Evolutionary conservation across 2,113 vertebrate species (phyloP).

Genomic region (Corvus cornix): DNA sequence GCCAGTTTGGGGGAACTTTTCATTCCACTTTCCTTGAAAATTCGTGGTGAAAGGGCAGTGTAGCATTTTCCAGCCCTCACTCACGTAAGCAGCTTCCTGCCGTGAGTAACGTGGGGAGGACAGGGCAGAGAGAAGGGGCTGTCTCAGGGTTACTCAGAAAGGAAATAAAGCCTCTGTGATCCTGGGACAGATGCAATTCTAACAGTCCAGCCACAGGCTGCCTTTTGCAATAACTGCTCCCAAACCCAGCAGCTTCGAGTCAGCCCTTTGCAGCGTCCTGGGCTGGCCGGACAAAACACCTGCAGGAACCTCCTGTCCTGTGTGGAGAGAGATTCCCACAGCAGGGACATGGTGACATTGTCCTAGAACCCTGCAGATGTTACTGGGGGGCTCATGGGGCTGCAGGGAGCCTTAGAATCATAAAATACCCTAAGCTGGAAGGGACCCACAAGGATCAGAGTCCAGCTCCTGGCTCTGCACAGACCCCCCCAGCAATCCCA

Average conservation of each 20-base stretch:
- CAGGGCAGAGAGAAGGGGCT: background rate
- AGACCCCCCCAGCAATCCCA: background rate
- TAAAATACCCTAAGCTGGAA: background rate
- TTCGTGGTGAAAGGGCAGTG: background rate
- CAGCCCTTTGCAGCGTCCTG: background rate
- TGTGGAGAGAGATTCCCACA: background rate
- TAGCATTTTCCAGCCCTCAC: background rate
- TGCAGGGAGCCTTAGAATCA: background rate
- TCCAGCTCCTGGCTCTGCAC: background rate
- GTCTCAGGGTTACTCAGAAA: background rate
- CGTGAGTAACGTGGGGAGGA: background rate
- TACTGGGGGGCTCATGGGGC: background rate
- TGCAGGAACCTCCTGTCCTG: background rate
- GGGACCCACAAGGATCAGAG: background rate
- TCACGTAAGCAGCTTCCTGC: slow-evolving; percentile 12
- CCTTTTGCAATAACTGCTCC: background rate
- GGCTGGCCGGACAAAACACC: background rate
- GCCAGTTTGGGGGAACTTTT: background rate
- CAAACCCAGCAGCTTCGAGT: background rate
- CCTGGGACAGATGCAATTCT: background rate
- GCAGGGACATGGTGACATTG: background rate
- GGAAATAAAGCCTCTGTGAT: background rate
- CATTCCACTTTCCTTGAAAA: slow-evolving; percentile 7
- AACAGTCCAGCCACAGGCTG: background rate
- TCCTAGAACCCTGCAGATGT: background rate